phyloP scores from a whole-genome alignment of 2,888 invertebrate species.

The Ashinkailepas kermadecensis region DNA sequence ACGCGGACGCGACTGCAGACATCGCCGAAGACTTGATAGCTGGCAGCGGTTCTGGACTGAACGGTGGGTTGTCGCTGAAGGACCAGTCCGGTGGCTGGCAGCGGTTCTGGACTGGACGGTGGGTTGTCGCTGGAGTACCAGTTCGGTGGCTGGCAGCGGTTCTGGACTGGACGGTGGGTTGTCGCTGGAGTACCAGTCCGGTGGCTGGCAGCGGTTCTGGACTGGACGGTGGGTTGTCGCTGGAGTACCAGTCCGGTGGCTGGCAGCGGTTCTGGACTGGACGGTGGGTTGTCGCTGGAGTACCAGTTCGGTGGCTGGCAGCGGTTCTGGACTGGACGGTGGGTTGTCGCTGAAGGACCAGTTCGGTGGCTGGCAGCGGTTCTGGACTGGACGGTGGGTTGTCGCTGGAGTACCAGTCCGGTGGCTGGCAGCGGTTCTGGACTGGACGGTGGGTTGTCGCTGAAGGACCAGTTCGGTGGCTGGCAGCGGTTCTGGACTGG shows the following conservation, averaged over 20 bases:
- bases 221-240: background rate
- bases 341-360: background rate
- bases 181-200: background rate
- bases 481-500: conserved; percentile 29
- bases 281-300: background rate
- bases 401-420: background rate
- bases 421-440: conserved; percentile 29
- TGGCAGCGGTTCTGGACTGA: conserved; percentile 29
- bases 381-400: conserved; percentile 24
- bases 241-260: background rate
- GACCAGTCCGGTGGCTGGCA: conserved; percentile 19
- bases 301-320: conserved; percentile 21
- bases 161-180: conserved; percentile 24
- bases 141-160: conserved; percentile 25
- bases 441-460: background rate
- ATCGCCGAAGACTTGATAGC: conserved; percentile 28
- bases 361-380: conserved; percentile 25
- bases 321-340: conserved; percentile 27
- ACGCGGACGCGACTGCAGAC: conserved; percentile 28
- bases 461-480: background rate
- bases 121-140: background rate
- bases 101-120: conserved; percentile 27
- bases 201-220: conserved; percentile 29
- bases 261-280: conserved; percentile 29
- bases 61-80: background rate